These are phyloP conservation scores for Eidolon helvum DNA, from an alignment of 2,113 vertebrate genomes.

Conservation along the genomic window DNA sequence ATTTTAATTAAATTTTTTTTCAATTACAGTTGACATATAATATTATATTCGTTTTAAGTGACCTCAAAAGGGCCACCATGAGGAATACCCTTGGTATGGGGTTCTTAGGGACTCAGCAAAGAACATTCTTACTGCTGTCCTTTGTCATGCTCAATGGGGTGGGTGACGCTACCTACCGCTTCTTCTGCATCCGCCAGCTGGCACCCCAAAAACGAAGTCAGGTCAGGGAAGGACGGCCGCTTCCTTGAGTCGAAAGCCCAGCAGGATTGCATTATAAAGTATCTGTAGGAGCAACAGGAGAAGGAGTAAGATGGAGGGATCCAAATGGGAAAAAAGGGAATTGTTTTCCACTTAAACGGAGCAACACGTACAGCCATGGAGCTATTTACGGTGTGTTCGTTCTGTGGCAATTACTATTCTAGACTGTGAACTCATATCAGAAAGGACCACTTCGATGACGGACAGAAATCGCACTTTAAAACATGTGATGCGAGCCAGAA, in stretches of 20 bases:
- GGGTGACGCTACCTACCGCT: constrained; percentile 83
- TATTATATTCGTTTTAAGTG: not conserved
- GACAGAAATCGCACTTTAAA: not conserved
- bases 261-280: constrained; percentile 91
- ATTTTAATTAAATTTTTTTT: not conserved
- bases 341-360: not conserved
- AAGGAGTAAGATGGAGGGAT: not conserved
- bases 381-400: not conserved
- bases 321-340: not conserved
- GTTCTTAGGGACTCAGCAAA: not conserved
- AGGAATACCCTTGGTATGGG: not conserved
- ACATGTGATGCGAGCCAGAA: not conserved
- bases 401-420: not conserved
- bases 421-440: not conserved
- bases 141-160: not conserved
- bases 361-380: not conserved
- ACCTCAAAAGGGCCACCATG: not conserved
- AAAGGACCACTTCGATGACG: not conserved
- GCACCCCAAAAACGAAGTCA: constrained; percentile 88
- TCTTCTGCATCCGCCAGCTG: constrained; percentile 89
- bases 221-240: constrained; percentile 90
- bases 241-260: constrained; percentile 90
- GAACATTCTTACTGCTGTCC: not conserved
- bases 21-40: not conserved
- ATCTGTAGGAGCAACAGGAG: constrained; percentile 81